These are phyloP conservation scores for Reticulitermes lucifugus DNA, from an alignment of 2,888 invertebrate species.

Conservation along the genomic window DNA sequence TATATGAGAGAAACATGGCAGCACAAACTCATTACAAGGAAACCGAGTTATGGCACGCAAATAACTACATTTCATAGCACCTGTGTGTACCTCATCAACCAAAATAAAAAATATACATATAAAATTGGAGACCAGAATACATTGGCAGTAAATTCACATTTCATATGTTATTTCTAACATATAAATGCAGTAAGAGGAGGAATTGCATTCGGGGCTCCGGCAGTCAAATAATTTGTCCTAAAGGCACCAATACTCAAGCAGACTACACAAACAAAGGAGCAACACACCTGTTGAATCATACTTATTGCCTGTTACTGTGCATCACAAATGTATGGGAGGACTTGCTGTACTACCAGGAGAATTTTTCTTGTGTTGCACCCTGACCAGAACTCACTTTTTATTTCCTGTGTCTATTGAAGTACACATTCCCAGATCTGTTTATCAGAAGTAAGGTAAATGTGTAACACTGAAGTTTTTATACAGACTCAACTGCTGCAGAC, in stretches of 20 bases:
- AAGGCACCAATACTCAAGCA: conserved; percentile 15
- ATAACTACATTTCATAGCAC: conserved; percentile 50
- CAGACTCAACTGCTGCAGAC: neutral
- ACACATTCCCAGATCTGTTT: neutral
- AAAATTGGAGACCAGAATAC: conserved; percentile 45
- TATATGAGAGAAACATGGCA: conserved; percentile 28
- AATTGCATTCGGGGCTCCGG: conserved; percentile 40
- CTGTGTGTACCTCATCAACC: conserved; percentile 48
- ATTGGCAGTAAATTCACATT: conserved; percentile 40
- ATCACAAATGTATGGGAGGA: neutral
- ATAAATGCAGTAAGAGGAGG: conserved; percentile 8
- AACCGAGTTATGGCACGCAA: conserved; percentile 51
- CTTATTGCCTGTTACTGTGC: neutral
- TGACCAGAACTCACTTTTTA: neutral
- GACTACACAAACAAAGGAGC: conserved; percentile 1
- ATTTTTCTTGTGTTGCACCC: neutral
- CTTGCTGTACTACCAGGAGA: neutral
- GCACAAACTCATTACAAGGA: conserved; percentile 16
- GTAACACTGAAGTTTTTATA: neutral
- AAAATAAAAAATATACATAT: conserved; percentile 40
- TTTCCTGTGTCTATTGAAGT: neutral
- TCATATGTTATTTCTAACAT: conserved; percentile 10
- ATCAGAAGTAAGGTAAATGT: neutral
- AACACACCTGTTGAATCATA: neutral
- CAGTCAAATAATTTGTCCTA: conserved; percentile 18